Base-by-base conservation (phyloP, 2,797 vertebrate genomes). In the Sciaenops ocellatus region DNA sequence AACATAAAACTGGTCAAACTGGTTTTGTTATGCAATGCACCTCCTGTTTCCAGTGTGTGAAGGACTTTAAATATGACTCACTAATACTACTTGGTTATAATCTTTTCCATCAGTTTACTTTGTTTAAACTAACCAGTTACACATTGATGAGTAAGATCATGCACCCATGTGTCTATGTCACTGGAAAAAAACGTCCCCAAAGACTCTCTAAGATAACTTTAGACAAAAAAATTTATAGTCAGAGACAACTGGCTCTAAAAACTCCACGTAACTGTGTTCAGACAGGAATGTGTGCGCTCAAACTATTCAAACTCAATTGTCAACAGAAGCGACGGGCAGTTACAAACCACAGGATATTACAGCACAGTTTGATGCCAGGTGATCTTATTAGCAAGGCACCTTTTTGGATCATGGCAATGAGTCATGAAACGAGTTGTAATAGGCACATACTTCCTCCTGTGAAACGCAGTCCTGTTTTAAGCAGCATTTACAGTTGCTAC, bases 341-440 rank as follows among this genome's bases (percentile, higher is more conserved):
- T 34, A 18, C 8, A 0, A 30, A 42, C 50, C 2, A 9, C 5
- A 10, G 1, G 5, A 13, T 1, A 7, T 0, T 24, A 24, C 5
- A 7, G 26, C 8, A 44, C 6, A 34, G 20, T 10, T 22, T 11
- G 20, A 38, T 34, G 16, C 34, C 4, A 51, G 24, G 8, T 24
- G 1, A 41, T 48, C 15, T 46, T 44, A 55, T 68, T 28, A 34
- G 16, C 17, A 5, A 44, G 9, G 18, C n/a, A 15, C 2, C 4
- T 22, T 41, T 38, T 64, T 4, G 0, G 41, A 0, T 73, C 8
- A 60, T 59, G 16, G 8, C n/a, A 42, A 55, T 0, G 3, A 1
- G 20, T 38, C 34, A 24, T 46, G 17, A 42, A 56, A 13, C 5
- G 5, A 50, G 13, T 1, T 10, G 12, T 4, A 28, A 12, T 3